Evolutionary conservation across 2,888 invertebrate genomes (phyloP), one percentile per base, ranked within the genome.

Genomic region (Cactoblastis cactorum): DNA sequence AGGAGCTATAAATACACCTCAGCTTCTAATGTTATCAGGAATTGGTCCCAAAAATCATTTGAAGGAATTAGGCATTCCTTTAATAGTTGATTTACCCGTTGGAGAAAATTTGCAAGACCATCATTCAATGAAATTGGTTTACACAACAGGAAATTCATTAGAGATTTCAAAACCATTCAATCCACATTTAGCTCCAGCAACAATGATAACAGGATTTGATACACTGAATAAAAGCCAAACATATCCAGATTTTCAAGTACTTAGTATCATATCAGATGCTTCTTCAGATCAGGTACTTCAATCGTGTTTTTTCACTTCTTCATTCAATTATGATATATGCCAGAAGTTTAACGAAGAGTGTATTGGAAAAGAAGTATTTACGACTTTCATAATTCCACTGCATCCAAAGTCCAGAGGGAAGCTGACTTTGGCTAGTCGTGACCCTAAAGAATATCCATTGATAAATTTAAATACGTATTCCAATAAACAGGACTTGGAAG

Each of bases 11-110:
- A 77, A 71, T 28, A 76, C 70, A 50, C 83, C 83, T 1, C 73
- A 81, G 51, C 48, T 82, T 0, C 54, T 82, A 12, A 80, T 82
- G 80, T 53, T 80, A 3, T 82, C 82, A 4, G 83, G 82, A 18
- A 60, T 83, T 49, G 83, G 83, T 1, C 80, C 76, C 1, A 63
- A 59, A 50, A 37, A 69, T 1, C 68, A 82, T 60, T 67, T 83
- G 24, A 32, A 64, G 24, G 60, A 69, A 22, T 49, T 69, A 11
- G 62, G 61, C 11, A 74, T 80, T 12, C 15, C 65, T 17, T 61
- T 73, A 0, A 33, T 74, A 2, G 32, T 71, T 1, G 62, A 80
- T 55, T 69, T 70, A 0, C 73, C 75, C 1, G 79, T 82, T 0
- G 83, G 83, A 0, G 39, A 58, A n/a, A 76, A 82, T 51, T 58